A percentile compares a stretch with the other conserved stretches of the same genome.
Evolutionary conservation across 2,888 invertebrate species (phyloP).

Genomic region (Gibbula magus): DNA sequence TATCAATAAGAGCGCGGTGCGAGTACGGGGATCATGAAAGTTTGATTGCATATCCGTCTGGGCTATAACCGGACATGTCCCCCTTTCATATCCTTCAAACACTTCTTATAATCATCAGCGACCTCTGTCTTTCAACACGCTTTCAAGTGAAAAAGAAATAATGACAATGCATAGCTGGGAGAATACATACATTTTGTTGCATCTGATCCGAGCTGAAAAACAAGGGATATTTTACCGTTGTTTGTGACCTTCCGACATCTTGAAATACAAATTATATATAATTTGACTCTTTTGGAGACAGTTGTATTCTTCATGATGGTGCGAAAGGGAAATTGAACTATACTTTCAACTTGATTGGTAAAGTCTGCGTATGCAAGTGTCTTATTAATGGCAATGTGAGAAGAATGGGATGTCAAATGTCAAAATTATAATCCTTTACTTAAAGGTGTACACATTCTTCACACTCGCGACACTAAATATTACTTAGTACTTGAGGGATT

Average conservation of each 20-base stretch:
- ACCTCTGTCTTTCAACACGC: conserved; percentile 13
- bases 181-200: background rate
- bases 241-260: background rate
- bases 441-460: too few species aligned
- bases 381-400: too few species aligned
- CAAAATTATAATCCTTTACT: too few species aligned
- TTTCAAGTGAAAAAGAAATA: conserved; percentile 15
- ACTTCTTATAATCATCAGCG: conserved; percentile 1
- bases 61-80: conserved; percentile 8
- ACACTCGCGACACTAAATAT: too few species aligned
- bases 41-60: conserved; percentile 11
- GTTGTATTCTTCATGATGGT: too few species aligned
- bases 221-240: background rate
- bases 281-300: background rate
- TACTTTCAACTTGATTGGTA: too few species aligned
- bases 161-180: background rate
- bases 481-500: too few species aligned
- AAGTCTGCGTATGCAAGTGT: too few species aligned
- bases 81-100: conserved; percentile 13
- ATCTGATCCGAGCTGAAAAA: background rate
- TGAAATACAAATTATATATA: conserved; percentile 5
- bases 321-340: too few species aligned
- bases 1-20: background rate
- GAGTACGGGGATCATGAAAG: conserved; percentile 9
- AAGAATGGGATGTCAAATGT: too few species aligned